Evolutionary conservation across 2,888 invertebrate genomes (phyloP).

Genomic region (Caenorhabditis virilis): DNA sequence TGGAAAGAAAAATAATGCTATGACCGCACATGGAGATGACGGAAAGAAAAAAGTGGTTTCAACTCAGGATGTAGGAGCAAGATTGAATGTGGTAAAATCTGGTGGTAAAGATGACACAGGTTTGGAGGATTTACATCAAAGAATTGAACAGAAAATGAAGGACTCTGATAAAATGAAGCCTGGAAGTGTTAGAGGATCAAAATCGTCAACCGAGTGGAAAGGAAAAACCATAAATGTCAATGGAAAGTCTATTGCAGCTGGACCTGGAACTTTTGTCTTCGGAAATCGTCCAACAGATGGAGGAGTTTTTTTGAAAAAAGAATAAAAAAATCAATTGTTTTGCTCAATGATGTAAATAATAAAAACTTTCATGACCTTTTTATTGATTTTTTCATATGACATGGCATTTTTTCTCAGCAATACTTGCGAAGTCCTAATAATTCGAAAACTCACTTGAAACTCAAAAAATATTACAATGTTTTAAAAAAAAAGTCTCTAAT

Average conservation of each 20-base stretch:
- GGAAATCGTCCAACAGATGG: slow-evolving; percentile 30
- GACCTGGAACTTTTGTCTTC: slow-evolving; percentile 44
- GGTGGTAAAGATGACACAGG: slow-evolving; percentile 30
- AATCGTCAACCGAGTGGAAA: slow-evolving; percentile 37
- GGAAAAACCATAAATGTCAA: slow-evolving; percentile 37
- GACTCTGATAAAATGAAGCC: not conserved
- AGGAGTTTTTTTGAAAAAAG: slow-evolving; percentile 3
- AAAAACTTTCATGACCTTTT: no score
- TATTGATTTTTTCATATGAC: no score
- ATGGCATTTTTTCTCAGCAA: no score
- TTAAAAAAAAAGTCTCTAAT: no score
- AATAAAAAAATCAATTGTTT: not conserved
- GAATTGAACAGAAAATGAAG: slow-evolving; percentile 17
- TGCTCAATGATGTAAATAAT: no score
- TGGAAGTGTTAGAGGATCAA: slow-evolving; percentile 30
- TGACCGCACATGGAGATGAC: not conserved
- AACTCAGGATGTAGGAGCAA: slow-evolving; percentile 2
- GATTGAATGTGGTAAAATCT: slow-evolving; percentile 1
- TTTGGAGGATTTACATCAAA: slow-evolving; percentile 18
- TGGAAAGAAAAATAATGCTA: not conserved
- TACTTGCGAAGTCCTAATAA: no score
- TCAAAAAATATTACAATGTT: no score
- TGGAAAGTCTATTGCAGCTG: slow-evolving; percentile 41
- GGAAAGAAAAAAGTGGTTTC: not conserved
- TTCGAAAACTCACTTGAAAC: no score